A percentile compares a stretch with the other conserved stretches of the same genome.
Conservation (phyloP, 2,113 vertebrate species). For the Tragelaphus scriptus region DNA sequence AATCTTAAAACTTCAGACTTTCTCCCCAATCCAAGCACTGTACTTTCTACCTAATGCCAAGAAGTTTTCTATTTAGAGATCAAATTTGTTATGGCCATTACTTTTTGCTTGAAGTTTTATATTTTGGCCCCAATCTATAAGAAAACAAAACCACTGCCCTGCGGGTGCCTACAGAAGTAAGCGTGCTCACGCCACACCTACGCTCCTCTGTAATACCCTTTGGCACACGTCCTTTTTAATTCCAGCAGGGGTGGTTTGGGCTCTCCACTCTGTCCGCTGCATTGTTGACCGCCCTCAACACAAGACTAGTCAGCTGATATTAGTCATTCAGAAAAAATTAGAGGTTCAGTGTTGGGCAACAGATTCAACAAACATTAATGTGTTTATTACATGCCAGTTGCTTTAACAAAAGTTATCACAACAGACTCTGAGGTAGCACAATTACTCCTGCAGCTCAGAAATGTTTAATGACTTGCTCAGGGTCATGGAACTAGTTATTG, state of each 20-base stretch:
- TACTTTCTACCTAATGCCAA: background rate
- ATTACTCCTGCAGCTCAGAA: background rate
- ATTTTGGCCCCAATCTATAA: background rate
- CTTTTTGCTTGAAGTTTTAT: background rate
- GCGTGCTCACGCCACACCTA: too few species aligned
- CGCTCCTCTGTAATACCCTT: background rate
- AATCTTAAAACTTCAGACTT: background rate
- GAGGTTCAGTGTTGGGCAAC: slow-evolving; percentile 4
- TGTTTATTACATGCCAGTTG: background rate
- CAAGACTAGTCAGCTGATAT: slow-evolving; percentile 30
- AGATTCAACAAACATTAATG: slow-evolving; percentile 21
- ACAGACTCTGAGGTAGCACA: slow-evolving; percentile 32
- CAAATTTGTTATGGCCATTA: background rate
- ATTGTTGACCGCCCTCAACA: background rate
- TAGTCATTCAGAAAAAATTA: slow-evolving; percentile 13
- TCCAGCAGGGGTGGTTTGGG: background rate
- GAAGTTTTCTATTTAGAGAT: background rate
- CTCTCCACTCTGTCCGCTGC: background rate
- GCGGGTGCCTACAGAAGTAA: background rate
- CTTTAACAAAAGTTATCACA: slow-evolving; percentile 64
- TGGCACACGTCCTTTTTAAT: background rate
- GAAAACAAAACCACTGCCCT: background rate
- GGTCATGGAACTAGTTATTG: background rate
- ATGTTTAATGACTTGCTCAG: slow-evolving; percentile 14
- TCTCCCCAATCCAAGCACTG: background rate